Base-by-base conservation (phyloP, 2,113 vertebrate species). In the Myrmecophaga tridactyla region DNA sequence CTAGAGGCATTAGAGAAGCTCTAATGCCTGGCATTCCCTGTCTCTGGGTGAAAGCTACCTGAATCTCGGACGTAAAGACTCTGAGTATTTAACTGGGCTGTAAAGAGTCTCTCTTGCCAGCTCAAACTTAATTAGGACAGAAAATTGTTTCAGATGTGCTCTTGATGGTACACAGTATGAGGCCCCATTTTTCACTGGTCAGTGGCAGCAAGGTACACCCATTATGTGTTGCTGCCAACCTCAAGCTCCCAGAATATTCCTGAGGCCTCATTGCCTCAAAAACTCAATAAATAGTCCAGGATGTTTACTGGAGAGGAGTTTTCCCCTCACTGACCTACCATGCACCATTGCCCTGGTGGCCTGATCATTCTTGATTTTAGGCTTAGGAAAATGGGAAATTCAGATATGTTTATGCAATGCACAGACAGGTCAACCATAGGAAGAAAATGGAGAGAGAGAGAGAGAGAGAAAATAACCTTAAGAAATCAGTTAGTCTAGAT, bases 11-110 rank as follows among this genome's bases (percentile, higher is more conserved):
- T 70, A 76, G 60, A 92, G 85, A 83, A 72, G 23, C 60, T 87
- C 87, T 36, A 51, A 76, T n/a, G 46, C 31, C 53, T 62, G 56
- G 27, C 53, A 67, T 60, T 95, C 81, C 53, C 89, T 60, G 36
- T 92, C 53, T 72, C 76, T 94, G 90, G 60, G 56, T 87, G 82
- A 69, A 36, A 72, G 90, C 92, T 34, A 17, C 83, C 73, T 92
- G 82, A 51, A 67, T 81, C 48, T 51, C 70, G 90, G 46, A 82
- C 81, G 43, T 31, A 69, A 85, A 95, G 62, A 53, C 72, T 96
- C 62, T 18, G 43, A 41, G 13, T 86, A 89, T 92, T 97, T 90
- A 82, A 90, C 48, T 96, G 94, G 90, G 84, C 77, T 92, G 75
- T 27, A 21, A 67, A 78, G 73, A 63, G 20, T 58, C 60, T 82